Evolutionary conservation across 2,113 vertebrate species (phyloP), one percentile per base, ranked within the genome.

Genomic region (Fregata magnificens): DNA sequence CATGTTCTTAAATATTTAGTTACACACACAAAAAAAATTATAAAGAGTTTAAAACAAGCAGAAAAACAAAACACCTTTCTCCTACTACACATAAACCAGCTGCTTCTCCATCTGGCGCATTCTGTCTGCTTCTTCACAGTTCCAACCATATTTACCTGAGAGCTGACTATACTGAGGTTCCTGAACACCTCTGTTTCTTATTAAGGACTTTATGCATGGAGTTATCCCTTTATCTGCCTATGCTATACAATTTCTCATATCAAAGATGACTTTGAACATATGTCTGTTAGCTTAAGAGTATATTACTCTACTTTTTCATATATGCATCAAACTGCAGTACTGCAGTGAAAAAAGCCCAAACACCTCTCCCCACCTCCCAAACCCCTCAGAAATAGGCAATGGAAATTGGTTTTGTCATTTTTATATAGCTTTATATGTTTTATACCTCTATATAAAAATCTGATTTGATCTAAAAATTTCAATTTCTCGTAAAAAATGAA

Each of bases 81-180:
- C 31, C 10, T 58, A 21, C 32, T 83, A 66, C 45, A 66, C n/a
- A 73, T 81, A 78, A 92, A 66, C 36, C 88, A 97, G 62, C 62
- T 95, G 82, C 55, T 83, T 90, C 67, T 90, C 79, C 90, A 90
- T 93, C 88, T 93, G 88, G 45, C 71, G 31, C 38, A n/a, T 80
- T 92, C 76, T 82, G 26, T 56, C 45, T 3, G 2, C 62, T 65
- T 79, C 70, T 45, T 80, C 45, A n/a, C 5, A 77, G 26, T 19
- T 74, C 40, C 66, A 79, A 9, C 24, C 19, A 42, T n/a, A 42
- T 72, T 59, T 86, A 74, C 52, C 38, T 31, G 53, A 72, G 16
- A 65, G 26, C 29, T 77, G 50, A 79, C 34, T 90, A 82, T 52
- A 47, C 18, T 45, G 49, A 65, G 11, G 14, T 32, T 90, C 14